Evolutionary conservation across 2,113 vertebrate genomes (phyloP), one percentile per base, ranked within the genome.

Genomic region (Neolamprologus variostigma): DNA sequence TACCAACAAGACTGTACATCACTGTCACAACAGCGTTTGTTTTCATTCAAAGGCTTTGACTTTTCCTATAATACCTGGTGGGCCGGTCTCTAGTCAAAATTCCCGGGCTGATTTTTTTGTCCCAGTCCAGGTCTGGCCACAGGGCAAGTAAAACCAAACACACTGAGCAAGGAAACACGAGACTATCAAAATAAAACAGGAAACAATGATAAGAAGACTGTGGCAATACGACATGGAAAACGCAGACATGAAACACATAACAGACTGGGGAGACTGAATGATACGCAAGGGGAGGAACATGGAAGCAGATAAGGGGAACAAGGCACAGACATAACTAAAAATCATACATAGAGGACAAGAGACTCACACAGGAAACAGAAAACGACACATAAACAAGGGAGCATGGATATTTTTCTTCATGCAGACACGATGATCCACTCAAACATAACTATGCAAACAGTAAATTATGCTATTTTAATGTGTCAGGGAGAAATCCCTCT

Each of bases 1-100:
- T 57, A 0, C 4, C 54, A 57, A 3, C 54, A 57, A 57, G 54
- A 57, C 54, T 8, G 4, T 26, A 57, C 54, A 57, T 57, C 54
- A 57, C 23, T 57, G 1, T 57, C 23, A 57, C 7, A 0, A 14
- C 54, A 57, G 54, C 1, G 0, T 14, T 26, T 28, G 12, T 57
- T 26, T 57, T 28, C 54, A 57, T 28, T 28, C 55, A 28, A 57
- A 57, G 1, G 4, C 13, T 57, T 57, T 57, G 23, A 0, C 55
- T 57, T 57, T 57, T 57, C 0, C 54, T 26, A 26, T 57, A 28
- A 57, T 57, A 14, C 54, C 3, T 57, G 55, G 55, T 28, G 13
- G 55, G 55, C 23, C 1, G 0, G 13, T 16, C 55, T 57, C 4
- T 57, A 5, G 7, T 57, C 55, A 57, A 57, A 57, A 57, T 57